phyloP scores from a whole-genome alignment of 2,888 invertebrate species.

The Chrysomela aeneicollis region DNA sequence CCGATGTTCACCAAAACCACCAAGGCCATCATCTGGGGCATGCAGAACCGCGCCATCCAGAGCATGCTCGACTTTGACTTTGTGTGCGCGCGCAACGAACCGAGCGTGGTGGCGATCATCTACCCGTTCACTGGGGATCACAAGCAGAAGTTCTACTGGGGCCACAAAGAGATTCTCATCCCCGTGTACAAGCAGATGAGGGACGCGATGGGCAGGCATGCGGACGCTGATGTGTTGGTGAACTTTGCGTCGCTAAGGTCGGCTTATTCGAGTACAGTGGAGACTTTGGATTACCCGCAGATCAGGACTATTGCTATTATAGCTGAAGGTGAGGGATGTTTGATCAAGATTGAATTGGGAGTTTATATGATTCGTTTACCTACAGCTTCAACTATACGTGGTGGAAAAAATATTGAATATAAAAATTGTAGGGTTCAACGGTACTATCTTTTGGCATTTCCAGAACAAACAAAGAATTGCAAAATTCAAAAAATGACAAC shows the following conservation, averaged over 20 bases:
- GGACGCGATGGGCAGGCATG: constrained; percentile 94
- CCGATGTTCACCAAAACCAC: constrained; percentile 84
- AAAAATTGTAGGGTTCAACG: too few species aligned
- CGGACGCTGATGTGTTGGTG: constrained; percentile 93
- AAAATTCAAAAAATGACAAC: too few species aligned
- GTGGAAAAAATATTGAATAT: too few species aligned
- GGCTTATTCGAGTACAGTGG: constrained; percentile 95
- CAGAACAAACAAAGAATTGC: too few species aligned
- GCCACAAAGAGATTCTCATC: constrained; percentile 95
- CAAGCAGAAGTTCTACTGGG: constrained; percentile 99
- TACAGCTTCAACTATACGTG: too few species aligned
- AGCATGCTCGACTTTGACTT: constrained; percentile 97
- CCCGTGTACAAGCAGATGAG: constrained; percentile 96
- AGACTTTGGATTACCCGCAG: constrained; percentile 93
- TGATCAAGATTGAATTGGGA: too few species aligned
- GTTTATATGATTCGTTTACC: too few species aligned
- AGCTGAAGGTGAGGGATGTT: constrained; percentile 91
- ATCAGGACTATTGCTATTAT: constrained; percentile 97
- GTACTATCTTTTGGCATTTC: too few species aligned
- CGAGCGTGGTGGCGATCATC: constrained; percentile 94
- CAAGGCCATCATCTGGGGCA: constrained; percentile 97
- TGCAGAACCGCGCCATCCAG: constrained; percentile 97
- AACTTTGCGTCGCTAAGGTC: constrained; percentile 98
- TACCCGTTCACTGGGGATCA: constrained; percentile 99
- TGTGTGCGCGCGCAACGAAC: constrained; percentile 87